A percentile compares a stretch with the other conserved stretches of the same genome.
Conservation (phyloP, 2,113 vertebrate species). For the Picathartes gymnocephalus region DNA sequence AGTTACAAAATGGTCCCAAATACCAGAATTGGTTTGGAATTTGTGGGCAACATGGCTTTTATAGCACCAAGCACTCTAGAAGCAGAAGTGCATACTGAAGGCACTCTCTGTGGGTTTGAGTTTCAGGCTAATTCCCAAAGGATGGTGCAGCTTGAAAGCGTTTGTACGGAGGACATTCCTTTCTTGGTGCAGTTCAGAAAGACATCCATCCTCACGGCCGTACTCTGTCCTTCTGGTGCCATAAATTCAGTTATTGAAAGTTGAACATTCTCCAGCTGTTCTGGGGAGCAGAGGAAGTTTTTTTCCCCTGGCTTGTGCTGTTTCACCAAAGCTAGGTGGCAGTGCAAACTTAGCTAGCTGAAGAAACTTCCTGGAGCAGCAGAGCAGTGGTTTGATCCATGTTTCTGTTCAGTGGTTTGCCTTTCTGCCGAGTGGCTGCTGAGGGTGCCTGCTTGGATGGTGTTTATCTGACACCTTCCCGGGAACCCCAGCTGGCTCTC, state of each 20-base stretch:
- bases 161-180: neutral
- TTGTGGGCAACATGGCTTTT: neutral
- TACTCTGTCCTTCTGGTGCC: neutral
- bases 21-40: neutral
- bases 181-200: neutral
- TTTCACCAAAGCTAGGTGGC: conserved; percentile 54
- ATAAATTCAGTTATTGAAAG: neutral
- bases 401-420: neutral
- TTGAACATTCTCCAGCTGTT: neutral
- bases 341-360: conserved; percentile 39
- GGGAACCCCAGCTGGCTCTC: neutral
- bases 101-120: neutral
- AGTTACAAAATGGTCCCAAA: conserved; percentile 1
- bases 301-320: neutral
- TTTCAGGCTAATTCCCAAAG: neutral
- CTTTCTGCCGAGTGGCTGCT: neutral
- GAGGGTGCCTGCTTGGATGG: neutral
- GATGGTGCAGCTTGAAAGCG: neutral
- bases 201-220: neutral
- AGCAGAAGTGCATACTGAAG: neutral
- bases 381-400: conserved; percentile 4
- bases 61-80: neutral
- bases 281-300: neutral
- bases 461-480: neutral
- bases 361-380: conserved; percentile 5